Base-by-base conservation (phyloP, 2,888 invertebrate species). In the Oligia strigilis region DNA sequence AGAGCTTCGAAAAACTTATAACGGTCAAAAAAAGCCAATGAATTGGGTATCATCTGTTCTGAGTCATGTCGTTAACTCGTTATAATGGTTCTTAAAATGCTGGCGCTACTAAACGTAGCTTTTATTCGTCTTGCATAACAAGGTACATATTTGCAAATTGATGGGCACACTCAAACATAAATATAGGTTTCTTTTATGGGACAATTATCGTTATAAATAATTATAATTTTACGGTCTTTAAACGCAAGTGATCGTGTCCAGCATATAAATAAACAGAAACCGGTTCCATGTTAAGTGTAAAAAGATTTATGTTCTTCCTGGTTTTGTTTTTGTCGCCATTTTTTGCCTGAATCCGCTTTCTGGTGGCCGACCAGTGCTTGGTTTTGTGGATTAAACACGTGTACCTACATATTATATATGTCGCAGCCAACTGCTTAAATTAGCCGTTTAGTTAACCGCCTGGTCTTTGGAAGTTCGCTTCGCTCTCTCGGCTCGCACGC, bases 231-330 rank as follows among this genome's bases (percentile, higher is more conserved):
- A 84, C 84, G 64, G 88, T 79, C 85, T 84, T 64, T 85, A 85
- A 75, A 69, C 74, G 65, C 36, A 46, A 66, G 69, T 64, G 82
- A 76, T 76, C 86, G 86, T 85, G 84, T 23, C 40, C 76, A 81
- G 84, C 75, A 74, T 84, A 78, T 87, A 70, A 85, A 76, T 85
- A 72, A 72, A 71, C 43, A 67, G 52, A 85, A 80, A 85, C 84
- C 82, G 23, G 84, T 85, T 76, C 75, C 46, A 19, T 52, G 29
- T 82, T 64, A 81, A 72, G 71, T 80, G 72, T 87, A 71, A 71
- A 87, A 87, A 87, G 87, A 84, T 83, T 83, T 87, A 83, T 64
- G 66, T 14, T 72, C 66, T 87, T 84, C 83, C 83, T 87, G 83
- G 84, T 84, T 67, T 9, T 14, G 62, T 84, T 84, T 79, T 72